Evolutionary conservation across 2,797 vertebrate species (phyloP).

Genomic region (Pipistrellus pipistrellus): DNA sequence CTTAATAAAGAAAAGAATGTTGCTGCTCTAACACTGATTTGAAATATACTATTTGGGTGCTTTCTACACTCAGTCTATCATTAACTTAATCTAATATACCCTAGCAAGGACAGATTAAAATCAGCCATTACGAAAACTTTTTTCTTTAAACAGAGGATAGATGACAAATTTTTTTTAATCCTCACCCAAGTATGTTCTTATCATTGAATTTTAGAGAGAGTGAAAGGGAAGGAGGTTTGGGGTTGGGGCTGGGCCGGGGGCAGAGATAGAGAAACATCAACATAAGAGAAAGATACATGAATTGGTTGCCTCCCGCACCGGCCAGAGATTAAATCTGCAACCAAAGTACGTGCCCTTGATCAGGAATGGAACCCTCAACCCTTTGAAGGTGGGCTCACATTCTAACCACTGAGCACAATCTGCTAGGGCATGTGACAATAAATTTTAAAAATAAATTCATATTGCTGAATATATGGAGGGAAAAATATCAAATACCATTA

Average conservation of each 20-base stretch:
- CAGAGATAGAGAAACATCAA: too few relatives aligned
- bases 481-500: background rate
- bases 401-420: too few relatives aligned
- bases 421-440: background rate
- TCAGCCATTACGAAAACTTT: constrained; percentile 6
- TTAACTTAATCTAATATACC: background rate
- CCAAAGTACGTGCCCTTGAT: too few relatives aligned
- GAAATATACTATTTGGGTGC: background rate
- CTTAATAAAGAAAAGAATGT: background rate
- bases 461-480: background rate
- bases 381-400: too few relatives aligned
- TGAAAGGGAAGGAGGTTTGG: too few relatives aligned
- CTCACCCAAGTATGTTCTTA: too few relatives aligned
- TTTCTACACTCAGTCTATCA: constrained; percentile 27
- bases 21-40: background rate
- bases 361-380: too few relatives aligned
- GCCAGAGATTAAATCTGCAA: too few relatives aligned
- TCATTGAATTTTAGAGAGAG: too few relatives aligned
- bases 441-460: constrained; percentile 53
- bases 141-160: background rate
- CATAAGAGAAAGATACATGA: too few relatives aligned
- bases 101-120: background rate
- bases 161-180: constrained; percentile 5
- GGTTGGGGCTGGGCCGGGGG: too few relatives aligned
- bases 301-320: too few relatives aligned